A percentile compares a stretch with the other conserved stretches of the same genome.
Evolutionary conservation across 2,888 invertebrate species (phyloP).

Genomic region (Homarus gammarus): DNA sequence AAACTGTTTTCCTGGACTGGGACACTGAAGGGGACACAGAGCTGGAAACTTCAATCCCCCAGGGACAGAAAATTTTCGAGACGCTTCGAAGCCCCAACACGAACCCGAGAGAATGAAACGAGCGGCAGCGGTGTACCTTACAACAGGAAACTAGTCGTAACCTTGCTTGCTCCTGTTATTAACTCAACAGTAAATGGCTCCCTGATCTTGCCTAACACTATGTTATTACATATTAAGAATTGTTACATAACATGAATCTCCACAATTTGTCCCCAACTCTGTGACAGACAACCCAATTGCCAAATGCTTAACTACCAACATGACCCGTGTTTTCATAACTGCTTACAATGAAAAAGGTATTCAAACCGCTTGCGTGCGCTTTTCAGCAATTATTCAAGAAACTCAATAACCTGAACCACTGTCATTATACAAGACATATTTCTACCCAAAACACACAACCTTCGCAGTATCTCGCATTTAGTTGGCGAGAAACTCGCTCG

Average conservation of each 20-base stretch:
- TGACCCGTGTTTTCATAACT: constrained; percentile 23
- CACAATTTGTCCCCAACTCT: constrained; percentile 16
- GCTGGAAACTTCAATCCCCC: too few relatives aligned
- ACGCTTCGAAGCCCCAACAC: background rate
- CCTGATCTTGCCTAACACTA: constrained; percentile 41
- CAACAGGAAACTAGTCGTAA: constrained; percentile 37
- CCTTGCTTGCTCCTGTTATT: constrained; percentile 42
- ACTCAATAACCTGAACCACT: constrained; percentile 39
- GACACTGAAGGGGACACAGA: too few relatives aligned
- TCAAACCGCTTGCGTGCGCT: constrained; percentile 27
- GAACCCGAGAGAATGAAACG: background rate
- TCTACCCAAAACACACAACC: background rate
- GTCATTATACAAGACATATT: constrained; percentile 17
- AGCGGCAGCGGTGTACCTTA: background rate
- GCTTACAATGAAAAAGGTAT: constrained; percentile 22
- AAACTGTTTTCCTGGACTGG: too few relatives aligned
- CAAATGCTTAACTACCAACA: constrained; percentile 29
- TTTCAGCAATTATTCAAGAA: constrained; percentile 28
- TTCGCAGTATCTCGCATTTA: background rate
- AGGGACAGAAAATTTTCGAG: background rate
- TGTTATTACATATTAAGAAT: constrained; percentile 28
- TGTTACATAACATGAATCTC: constrained; percentile 31
- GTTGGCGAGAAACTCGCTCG: background rate
- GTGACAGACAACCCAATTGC: constrained; percentile 16
- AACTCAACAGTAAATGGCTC: constrained; percentile 42